Base-by-base conservation (phyloP, 2,888 invertebrate species). In the Amblyjoppa fuscipennis region DNA sequence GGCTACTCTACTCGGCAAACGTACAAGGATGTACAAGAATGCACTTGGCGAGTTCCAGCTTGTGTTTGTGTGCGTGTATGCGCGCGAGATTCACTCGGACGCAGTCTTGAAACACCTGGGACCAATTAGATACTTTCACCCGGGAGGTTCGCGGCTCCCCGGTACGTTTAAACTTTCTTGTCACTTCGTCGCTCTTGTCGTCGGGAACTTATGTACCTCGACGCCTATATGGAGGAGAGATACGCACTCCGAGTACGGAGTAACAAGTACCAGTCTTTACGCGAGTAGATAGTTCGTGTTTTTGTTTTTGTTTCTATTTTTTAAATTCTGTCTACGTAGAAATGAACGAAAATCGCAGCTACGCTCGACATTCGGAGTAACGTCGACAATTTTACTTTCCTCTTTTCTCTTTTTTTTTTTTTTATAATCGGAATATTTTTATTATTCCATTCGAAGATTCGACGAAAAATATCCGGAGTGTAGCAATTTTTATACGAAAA, bases 91-190 rank as follows among this genome's bases (percentile, higher is more conserved):
- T 49, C 45, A 49, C 45, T 66, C 87, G 81, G 73, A 73, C 74
- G 70, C 69, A 80, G 56, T 81, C 75, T 64, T 79, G 59, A 79
- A 78, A 83, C 86, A 86, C 86, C 79, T 83, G 85, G 81, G 82
- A 88, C 81, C 86, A 87, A 87, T 88, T 88, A 84, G 64, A 87
- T 81, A 81, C 83, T 85, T 87, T 84, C 83, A 80, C 83, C 45
- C 79, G 75, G 31, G 34, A 56, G 70, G 61, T 74, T 28, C 73
- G 73, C 69, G 45, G 45, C 45, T 49, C 45, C 45, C 41, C 53
- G 49, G 31, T 53, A 49, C 41, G 51, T 78, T 74, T 61, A 56
- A 71, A 76, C 85, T 85, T 85, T 85, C 85, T 82, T 85, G 82
- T 82, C 79, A 79, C 82, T 75, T 79, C 51, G 68, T 25, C 45